phyloP scores from a whole-genome alignment of 2,888 invertebrate species.

The Nowickia ferox region DNA sequence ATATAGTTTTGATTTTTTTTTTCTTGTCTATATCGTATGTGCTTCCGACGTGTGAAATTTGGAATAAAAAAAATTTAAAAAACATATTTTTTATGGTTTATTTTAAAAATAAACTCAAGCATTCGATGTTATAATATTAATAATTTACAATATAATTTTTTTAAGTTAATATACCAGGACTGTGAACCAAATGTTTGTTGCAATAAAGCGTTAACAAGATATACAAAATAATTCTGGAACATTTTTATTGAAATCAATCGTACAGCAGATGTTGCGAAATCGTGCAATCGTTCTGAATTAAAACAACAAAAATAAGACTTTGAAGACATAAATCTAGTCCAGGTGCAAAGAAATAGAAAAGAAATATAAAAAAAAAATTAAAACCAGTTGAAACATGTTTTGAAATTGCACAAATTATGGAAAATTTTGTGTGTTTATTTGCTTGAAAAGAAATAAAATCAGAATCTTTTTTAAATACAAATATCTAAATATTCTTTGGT shows the following conservation, averaged over 20 bases:
- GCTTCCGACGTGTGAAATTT: slow-evolving; percentile 58
- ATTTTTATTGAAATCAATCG: slow-evolving; percentile 11
- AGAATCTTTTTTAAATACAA: slow-evolving; percentile 12
- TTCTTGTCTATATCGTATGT: slow-evolving; percentile 20
- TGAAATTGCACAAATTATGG: slow-evolving; percentile 40
- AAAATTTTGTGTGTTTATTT: slow-evolving; percentile 46
- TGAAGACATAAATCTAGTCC: slow-evolving; percentile 44
- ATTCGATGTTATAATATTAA: slow-evolving; percentile 35
- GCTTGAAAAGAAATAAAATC: not conserved
- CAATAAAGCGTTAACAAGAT: not conserved
- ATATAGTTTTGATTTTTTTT: slow-evolving; percentile 38
- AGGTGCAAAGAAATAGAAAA: slow-evolving; percentile 37
- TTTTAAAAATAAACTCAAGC: slow-evolving; percentile 66
- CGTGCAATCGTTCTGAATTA: slow-evolving; percentile 45
- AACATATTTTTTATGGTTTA: slow-evolving; percentile 40
- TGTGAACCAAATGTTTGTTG: slow-evolving; percentile 24
- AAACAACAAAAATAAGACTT: slow-evolving; percentile 37
- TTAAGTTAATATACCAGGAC: slow-evolving; percentile 27
- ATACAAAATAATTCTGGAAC: slow-evolving; percentile 4
- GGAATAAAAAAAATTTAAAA: slow-evolving; percentile 44
- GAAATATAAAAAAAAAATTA: not conserved
- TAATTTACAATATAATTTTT: slow-evolving; percentile 15
- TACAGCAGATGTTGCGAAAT: slow-evolving; percentile 70
- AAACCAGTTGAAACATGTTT: slow-evolving; percentile 50
- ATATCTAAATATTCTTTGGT: slow-evolving; percentile 54